Evolutionary conservation across 2,113 vertebrate genomes (phyloP).

Genomic region (Aegypius monachus): DNA sequence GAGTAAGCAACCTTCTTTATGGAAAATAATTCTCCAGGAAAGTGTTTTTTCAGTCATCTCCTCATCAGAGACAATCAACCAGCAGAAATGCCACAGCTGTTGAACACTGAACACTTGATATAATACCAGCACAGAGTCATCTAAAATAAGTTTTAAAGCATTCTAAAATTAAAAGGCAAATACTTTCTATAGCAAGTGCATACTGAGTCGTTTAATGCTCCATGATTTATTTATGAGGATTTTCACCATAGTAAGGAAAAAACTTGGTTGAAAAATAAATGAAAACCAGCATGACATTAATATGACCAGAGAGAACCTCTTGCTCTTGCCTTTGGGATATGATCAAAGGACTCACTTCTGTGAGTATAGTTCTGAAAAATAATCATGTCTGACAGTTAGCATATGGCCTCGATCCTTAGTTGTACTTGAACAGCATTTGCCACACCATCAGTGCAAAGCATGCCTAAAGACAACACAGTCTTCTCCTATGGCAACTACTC

Average conservation of each 20-base stretch:
- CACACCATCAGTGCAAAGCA: neutral
- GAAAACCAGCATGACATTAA: slow-evolving; percentile 64
- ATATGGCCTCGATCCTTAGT: neutral
- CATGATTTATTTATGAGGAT: slow-evolving; percentile 60
- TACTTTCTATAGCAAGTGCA: neutral
- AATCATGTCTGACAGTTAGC: slow-evolving; percentile 36
- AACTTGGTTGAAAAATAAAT: slow-evolving; percentile 38
- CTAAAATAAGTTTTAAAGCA: neutral
- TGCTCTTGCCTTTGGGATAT: slow-evolving; percentile 36
- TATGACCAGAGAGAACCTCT: slow-evolving; percentile 58
- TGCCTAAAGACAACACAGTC: neutral
- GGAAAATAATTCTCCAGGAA: slow-evolving; percentile 58
- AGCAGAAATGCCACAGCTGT: neutral
- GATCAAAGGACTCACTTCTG: slow-evolving; percentile 51
- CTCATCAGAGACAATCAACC: neutral
- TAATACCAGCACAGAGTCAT: neutral
- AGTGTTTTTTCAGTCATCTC: slow-evolving; percentile 22
- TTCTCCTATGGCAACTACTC: accelerated
- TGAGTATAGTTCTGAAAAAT: slow-evolving; percentile 35
- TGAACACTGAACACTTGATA: neutral
- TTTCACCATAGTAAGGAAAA: slow-evolving; percentile 38
- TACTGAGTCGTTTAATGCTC: neutral
- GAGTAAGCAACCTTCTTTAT: slow-evolving; percentile 27
- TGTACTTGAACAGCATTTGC: neutral
- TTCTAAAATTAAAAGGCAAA: slow-evolving; percentile 50